A percentile compares a stretch with the other conserved stretches of the same genome.
Evolutionary conservation across 2,797 vertebrate species (phyloP).

Genomic region (Chromis chromis): DNA sequence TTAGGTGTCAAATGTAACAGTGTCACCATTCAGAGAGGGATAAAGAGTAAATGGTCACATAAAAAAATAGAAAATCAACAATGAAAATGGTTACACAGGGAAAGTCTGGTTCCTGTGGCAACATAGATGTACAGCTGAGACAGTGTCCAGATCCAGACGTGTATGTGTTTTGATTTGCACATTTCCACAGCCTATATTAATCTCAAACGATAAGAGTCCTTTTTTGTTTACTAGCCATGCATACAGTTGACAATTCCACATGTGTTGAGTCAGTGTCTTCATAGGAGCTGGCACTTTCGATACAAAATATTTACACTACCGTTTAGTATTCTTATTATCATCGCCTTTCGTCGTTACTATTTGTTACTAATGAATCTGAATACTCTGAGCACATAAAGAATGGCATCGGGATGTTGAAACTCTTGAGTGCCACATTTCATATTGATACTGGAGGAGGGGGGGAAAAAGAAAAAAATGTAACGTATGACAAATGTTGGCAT

Average conservation of each 20-base stretch:
- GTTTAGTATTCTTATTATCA: constrained; percentile 55
- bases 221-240: constrained; percentile 80
- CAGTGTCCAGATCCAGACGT: constrained; percentile 76
- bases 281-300: constrained; percentile 80
- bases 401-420: constrained; percentile 47
- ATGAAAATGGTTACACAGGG: constrained; percentile 80
- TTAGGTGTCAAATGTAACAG: constrained; percentile 85
- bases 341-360: constrained; percentile 46
- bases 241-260: constrained; percentile 77
- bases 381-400: constrained; percentile 69
- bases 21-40: constrained; percentile 83
- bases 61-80: constrained; percentile 89
- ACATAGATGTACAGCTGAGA: constrained; percentile 76
- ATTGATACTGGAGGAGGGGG: constrained; percentile 39
- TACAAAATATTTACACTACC: constrained; percentile 84
- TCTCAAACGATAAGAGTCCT: constrained; percentile 74
- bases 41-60: constrained; percentile 85
- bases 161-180: constrained; percentile 77
- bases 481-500: constrained; percentile 66
- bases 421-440: constrained; percentile 37
- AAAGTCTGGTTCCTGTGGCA: constrained; percentile 74
- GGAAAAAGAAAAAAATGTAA: constrained; percentile 40
- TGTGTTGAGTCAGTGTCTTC: constrained; percentile 74
- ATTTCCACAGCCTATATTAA: constrained; percentile 79
- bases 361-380: constrained; percentile 68